Evolutionary conservation across 2,888 invertebrate species (phyloP), one percentile per base, ranked within the genome.

Genomic region (Imbricaverruca yamaguchii): DNA sequence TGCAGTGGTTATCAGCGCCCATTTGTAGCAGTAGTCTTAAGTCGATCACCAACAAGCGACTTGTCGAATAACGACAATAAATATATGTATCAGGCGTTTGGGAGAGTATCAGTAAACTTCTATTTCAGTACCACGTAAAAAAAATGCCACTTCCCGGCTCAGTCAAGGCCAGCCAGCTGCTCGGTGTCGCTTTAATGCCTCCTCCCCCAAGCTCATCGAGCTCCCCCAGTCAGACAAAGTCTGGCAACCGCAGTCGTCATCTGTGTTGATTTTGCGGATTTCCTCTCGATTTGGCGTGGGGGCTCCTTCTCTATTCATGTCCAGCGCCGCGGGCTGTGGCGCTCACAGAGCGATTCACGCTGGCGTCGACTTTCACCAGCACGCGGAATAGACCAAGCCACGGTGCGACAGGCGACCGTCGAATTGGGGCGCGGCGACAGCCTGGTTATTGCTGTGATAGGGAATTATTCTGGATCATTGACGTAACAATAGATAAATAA

Each of bases 251-350:
- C 74, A 74, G 18, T 74, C 74, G 74, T 74, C 74, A 74, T 53
- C 74, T 39, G 74, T 74, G 74, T 74, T 74, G 74, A 53, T 74
- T 74, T 74, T 53, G 53, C 74, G 74, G 74, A 74, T 74, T 74
- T 74, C 74, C 53, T 25, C 74, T 25, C 25, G 39, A 74, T 74
- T 69, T 25, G 74, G 18, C 13, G 6, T 18, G 10, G 11, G 53
- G 74, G 21, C 39, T 12, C 15, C 74, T 74, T 74, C 15, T 18
- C 74, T 53, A 74, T 74, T 74, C 74, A 74, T 74, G 74, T 39
- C 25, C 53, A 39, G 53, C 39, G 25, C 53, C 18, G 53, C 74
- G 18, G 39, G 25, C 74, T 74, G 74, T 11, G 18, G 18, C 12
- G 53, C 53, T 74, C 53, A 4, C 74, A 53, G 53, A 21, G 1